Base-by-base conservation (phyloP, 2,888 invertebrate species). In the Tachystola acroxantha region DNA sequence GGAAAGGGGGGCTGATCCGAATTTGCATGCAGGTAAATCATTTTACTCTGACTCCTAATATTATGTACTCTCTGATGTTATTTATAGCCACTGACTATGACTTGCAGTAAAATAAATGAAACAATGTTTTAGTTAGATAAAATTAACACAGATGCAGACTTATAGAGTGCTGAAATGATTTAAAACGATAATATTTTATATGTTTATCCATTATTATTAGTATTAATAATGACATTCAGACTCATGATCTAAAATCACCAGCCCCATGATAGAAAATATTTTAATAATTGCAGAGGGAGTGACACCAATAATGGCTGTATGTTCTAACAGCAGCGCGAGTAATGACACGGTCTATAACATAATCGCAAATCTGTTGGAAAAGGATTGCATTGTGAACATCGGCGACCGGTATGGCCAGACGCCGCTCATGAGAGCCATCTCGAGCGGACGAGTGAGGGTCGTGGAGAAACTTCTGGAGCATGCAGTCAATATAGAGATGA, bases 241-340 rank as follows among this genome's bases (percentile, higher is more conserved):
- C n/a, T n/a, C n/a, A n/a, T n/a, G n/a, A n/a, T n/a, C n/a, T n/a
- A n/a, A n/a, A n/a, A n/a, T n/a, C n/a, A n/a, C n/a, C n/a, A n/a
- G n/a, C n/a, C n/a, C n/a, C n/a, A n/a, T n/a, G n/a, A n/a, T n/a
- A n/a, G n/a, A n/a, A n/a, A n/a, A n/a, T n/a, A n/a, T n/a, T n/a
- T n/a, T n/a, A n/a, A n/a, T n/a, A 32, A 43, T 71, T 79, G 25
- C 68, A 91, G 92, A 91, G 70, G 88, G 88, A n/a, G 82, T 84
- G 35, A 91, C 91, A 25, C 88, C 90, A 13, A 63, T 92, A 34
- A 91, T 92, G 91, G 87, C 89, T 43, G 85, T 89, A 16, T 91
- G 91, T 53, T 82, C 88, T n/a, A 91, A 89, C 51, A 81, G 73
- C 49, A 88, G 86, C 42, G 74, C 72, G n/a, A 73, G 65, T 42